phyloP scores from a whole-genome alignment of 2,113 vertebrate genomes.

The Ictalurus punctatus region DNA sequence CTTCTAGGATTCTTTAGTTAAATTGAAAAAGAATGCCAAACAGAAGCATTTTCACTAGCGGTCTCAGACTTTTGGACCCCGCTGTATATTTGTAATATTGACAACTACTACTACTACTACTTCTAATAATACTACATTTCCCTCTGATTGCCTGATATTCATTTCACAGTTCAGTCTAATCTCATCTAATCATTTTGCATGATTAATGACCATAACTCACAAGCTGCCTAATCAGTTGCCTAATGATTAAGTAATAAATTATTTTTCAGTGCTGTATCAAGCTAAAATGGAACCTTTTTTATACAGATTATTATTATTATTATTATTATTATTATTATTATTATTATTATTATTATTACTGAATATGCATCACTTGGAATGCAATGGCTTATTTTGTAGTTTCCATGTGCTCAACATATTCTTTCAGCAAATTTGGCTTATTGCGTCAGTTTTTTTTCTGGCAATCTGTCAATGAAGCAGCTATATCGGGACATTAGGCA shows the following conservation, averaged over 20 bases:
- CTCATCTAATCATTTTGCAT: background rate
- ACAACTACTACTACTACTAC: too few relatives aligned
- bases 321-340: background rate
- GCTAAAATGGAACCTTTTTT: background rate
- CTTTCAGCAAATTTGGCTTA: background rate
- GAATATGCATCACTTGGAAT: background rate
- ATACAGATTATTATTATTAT: background rate
- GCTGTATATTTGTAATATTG: background rate
- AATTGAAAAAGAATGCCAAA: background rate
- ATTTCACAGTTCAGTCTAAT: slow-evolving; percentile 1
- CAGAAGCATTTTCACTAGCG: background rate
- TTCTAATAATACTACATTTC: too few relatives aligned
- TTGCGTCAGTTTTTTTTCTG: background rate
- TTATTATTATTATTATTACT: background rate
- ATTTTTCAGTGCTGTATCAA: background rate
- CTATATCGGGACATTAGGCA: background rate
- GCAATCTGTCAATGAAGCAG: background rate
- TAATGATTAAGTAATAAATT: background rate
- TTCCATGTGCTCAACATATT: background rate
- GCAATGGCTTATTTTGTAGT: background rate
- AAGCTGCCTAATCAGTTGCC: slow-evolving; percentile 10
- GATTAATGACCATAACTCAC: background rate
- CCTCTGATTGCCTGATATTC: background rate
- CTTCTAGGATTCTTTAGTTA: too few relatives aligned
- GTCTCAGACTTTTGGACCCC: too few relatives aligned